Conservation (phyloP, 2,797 vertebrate genomes). For the Cebuella pygmaea region DNA sequence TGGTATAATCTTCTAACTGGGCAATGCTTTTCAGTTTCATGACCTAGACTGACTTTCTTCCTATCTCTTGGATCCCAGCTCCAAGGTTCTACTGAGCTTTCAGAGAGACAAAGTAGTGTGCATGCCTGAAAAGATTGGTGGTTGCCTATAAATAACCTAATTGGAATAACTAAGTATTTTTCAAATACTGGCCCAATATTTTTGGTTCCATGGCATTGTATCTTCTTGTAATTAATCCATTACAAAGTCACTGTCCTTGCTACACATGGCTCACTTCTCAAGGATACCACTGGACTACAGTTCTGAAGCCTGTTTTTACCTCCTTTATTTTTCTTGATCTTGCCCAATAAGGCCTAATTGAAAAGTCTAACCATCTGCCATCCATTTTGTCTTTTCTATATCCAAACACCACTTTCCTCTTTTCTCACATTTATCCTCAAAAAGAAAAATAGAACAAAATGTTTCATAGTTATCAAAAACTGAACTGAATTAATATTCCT, state of each 20-base stretch:
- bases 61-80: background rate
- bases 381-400: background rate
- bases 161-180: background rate
- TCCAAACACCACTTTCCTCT: background rate
- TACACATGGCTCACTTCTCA: background rate
- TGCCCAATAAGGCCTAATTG: background rate
- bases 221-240: background rate
- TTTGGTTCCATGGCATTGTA: background rate
- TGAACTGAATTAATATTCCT: background rate
- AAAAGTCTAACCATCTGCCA: background rate
- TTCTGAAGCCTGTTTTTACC: background rate
- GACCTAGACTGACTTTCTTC: background rate
- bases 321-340: background rate
- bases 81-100: background rate
- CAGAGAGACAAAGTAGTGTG: background rate
- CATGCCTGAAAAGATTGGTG: background rate
- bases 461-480: background rate
- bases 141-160: background rate
- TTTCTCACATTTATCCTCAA: background rate
- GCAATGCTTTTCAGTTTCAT: background rate
- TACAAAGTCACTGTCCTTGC: background rate
- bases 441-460: constrained; percentile 14
- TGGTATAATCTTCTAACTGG: background rate
- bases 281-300: background rate
- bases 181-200: background rate